A percentile compares a stretch with the other conserved stretches of the same genome.
These are phyloP conservation scores for Limenitis camilla DNA, from an alignment of 2,888 invertebrate genomes.

Conservation along the genomic window DNA sequence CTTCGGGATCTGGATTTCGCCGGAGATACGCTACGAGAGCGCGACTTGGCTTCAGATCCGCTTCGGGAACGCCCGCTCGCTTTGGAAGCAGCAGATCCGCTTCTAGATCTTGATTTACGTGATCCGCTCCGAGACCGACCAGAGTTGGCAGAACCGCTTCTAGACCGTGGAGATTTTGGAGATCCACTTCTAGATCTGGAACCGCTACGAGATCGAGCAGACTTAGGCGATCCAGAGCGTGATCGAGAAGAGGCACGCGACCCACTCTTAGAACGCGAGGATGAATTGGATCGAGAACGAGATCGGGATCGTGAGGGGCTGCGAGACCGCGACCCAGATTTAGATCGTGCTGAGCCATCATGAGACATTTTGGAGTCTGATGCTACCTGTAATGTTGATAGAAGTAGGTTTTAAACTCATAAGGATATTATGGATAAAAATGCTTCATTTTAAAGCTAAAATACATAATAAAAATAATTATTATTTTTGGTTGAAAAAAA, in stretches of 20 bases:
- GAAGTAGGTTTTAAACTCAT: not conserved
- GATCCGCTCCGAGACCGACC: conserved; percentile 29
- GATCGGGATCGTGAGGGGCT: conserved; percentile 28
- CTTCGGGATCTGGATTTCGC: conserved; percentile 35
- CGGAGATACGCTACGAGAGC: conserved; percentile 31
- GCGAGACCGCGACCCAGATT: conserved; percentile 29
- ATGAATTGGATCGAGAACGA: conserved; percentile 40
- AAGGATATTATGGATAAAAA: not conserved
- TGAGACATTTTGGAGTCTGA: conserved; percentile 54
- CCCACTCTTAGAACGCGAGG: conserved; percentile 37
- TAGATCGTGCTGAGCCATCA: conserved; percentile 41
- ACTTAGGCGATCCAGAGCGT: conserved; percentile 30
- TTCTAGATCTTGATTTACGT: conserved; percentile 19
- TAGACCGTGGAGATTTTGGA: conserved; percentile 26
- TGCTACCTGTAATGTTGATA: conserved; percentile 34
- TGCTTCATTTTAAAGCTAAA: not conserved
- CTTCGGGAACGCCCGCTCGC: conserved; percentile 36
- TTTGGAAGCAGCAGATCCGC: conserved; percentile 32
- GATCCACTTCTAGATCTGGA: conserved; percentile 39
- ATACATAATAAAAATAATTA: not conserved
- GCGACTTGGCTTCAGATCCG: conserved; percentile 29
- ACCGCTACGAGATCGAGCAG: conserved; percentile 27
- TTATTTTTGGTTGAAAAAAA: not conserved
- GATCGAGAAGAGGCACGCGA: conserved; percentile 42
- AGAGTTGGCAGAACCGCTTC: conserved; percentile 29